A percentile compares a stretch with the other conserved stretches of the same genome.
Conservation (phyloP, 2,113 vertebrate genomes). For the Pituophis catenifer region DNA sequence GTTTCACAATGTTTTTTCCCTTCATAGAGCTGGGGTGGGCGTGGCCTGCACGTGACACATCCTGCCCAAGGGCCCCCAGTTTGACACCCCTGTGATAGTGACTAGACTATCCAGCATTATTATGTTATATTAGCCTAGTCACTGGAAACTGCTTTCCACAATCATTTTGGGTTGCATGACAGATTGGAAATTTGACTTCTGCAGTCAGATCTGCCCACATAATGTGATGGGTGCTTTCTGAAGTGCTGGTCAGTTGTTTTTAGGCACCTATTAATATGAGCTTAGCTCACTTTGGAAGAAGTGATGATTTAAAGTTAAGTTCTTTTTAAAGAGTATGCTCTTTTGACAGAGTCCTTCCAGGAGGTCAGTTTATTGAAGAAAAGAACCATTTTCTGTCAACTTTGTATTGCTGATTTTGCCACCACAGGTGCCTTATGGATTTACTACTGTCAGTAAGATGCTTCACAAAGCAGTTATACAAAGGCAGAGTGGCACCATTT, state of each 20-base stretch:
- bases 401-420: not conserved
- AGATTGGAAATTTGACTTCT: not conserved
- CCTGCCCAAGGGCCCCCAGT: too few relatives aligned
- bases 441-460: not conserved
- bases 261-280: not conserved
- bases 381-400: not conserved
- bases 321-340: not conserved
- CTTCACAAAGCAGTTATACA: not conserved
- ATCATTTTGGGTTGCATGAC: not conserved
- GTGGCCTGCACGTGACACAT: too few relatives aligned
- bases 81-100: too few relatives aligned
- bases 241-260: not conserved
- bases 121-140: not conserved
- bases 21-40: too few relatives aligned
- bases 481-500: not conserved
- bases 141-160: not conserved
- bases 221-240: not conserved
- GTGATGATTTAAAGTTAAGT: not conserved
- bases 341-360: not conserved
- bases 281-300: not conserved
- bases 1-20: too few relatives aligned
- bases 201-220: not conserved
- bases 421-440: not conserved
- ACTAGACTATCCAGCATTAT: not conserved
- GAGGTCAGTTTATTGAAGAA: not conserved